A percentile compares a stretch with the other conserved stretches of the same genome.
phyloP scores from a whole-genome alignment of 2,888 invertebrate species.

The Heliconius cydno region DNA sequence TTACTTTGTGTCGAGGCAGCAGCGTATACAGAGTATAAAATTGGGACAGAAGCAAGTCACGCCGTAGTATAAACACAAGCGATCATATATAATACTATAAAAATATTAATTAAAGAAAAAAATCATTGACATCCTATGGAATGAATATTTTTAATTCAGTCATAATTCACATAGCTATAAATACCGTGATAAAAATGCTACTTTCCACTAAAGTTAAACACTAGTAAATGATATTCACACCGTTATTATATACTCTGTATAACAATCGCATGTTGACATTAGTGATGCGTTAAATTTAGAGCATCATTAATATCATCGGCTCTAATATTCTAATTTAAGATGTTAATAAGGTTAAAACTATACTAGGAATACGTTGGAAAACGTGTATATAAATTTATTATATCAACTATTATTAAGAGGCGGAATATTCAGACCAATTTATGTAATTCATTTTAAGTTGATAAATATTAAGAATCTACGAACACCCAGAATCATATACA shows the following conservation, averaged over 20 bases:
- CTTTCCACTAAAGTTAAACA: conserved; percentile 38
- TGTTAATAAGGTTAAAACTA: conserved; percentile 32
- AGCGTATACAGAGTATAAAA: conserved; percentile 47
- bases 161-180: conserved; percentile 51
- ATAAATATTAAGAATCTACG: not conserved
- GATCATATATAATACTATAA: conserved; percentile 20
- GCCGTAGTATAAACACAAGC: conserved; percentile 32
- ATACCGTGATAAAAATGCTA: conserved; percentile 49
- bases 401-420: conserved; percentile 34
- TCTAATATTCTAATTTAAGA: conserved; percentile 31
- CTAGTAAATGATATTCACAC: conserved; percentile 48
- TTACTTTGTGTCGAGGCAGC: conserved; percentile 45
- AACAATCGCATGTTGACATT: conserved; percentile 50
- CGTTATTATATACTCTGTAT: conserved; percentile 56
- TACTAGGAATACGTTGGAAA: conserved; percentile 30
- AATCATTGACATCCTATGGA: conserved; percentile 52
- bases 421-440: conserved; percentile 29
- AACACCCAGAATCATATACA: not conserved
- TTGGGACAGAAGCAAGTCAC: conserved; percentile 32
- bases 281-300: conserved; percentile 26
- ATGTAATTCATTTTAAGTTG: not conserved
- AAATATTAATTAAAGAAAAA: conserved; percentile 37
- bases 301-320: conserved; percentile 38
- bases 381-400: conserved; percentile 27
- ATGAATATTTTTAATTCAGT: conserved; percentile 59